Base-by-base conservation (phyloP, 2,888 invertebrate genomes). In the Himalopsyche japonica region DNA sequence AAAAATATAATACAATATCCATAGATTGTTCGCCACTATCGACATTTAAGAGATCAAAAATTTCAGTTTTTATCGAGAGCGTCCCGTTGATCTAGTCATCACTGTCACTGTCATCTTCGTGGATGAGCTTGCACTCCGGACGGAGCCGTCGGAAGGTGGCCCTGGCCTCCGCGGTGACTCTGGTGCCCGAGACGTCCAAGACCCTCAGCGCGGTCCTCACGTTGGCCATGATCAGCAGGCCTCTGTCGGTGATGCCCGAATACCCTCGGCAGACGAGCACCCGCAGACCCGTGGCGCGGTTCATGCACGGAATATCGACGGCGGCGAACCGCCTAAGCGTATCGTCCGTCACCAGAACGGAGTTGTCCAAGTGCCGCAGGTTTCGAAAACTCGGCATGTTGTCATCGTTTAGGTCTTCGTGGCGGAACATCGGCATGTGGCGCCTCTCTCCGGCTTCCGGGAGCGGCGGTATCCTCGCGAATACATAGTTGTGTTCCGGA, bases 181-280 rank as follows among this genome's bases (percentile, higher is more conserved):
- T 91, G 0, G 95, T 95, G 0, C 94, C 93, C 0, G 94, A 94
- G 0, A 97, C 93, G 89, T 97, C 96, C 0, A 97, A 89, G 32
- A 90, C 90, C 8, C 90, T 89, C 18, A 96, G 89, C 82, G 91
- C 89, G 0, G 94, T 94, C 0, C 95, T 94, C 0, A 94, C 94
- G 0, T 92, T 92, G 0, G 93, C 93, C 80, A 95, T 89, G 88
- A 95, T 95, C 18, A 90, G 89, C 24, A 96, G 88, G 77, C 94
- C 94, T 7, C 91, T 89, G 88, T 95, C 93, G 0, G 95, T 95
- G 0, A 96, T 93, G 82, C 91, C 90, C 6, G 92, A 91, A 88
- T 94, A 96, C 5, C 95, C 94, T 0, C 93, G 93, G 6, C 93
- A 90, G 3, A 92, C 91, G 0, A 95, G 88, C 0, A 92, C 90